phyloP scores from a whole-genome alignment of 2,113 vertebrate genomes.

The Brachypodius melanocephalos region DNA sequence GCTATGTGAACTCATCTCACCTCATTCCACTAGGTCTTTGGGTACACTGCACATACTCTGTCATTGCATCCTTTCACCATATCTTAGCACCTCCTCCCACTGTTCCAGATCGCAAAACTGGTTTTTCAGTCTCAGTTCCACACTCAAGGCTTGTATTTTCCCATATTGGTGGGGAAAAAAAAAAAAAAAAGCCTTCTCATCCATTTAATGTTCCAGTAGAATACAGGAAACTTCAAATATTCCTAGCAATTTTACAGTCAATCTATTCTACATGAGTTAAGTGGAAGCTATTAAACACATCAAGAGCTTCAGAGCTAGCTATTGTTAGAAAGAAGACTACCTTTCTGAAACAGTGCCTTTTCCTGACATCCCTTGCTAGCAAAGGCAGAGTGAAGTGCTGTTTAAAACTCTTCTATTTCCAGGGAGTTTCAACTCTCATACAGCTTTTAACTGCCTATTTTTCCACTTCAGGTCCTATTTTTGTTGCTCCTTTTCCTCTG shows the following conservation, averaged over 20 bases:
- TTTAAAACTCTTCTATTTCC: slow-evolving; percentile 32
- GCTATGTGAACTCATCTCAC: neutral
- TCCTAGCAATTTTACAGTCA: slow-evolving; percentile 19
- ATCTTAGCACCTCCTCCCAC: neutral
- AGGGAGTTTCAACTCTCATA: neutral
- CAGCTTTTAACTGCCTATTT: neutral
- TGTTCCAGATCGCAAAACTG: neutral
- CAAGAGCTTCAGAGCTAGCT: slow-evolving; percentile 22
- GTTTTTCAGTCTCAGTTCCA: neutral
- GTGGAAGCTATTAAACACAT: slow-evolving; percentile 46
- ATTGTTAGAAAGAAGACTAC: slow-evolving; percentile 25
- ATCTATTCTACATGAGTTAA: slow-evolving; percentile 21
- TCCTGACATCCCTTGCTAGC: slow-evolving; percentile 4
- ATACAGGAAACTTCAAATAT: neutral
- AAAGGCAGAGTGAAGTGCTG: slow-evolving; percentile 24
- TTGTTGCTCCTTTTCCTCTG: slow-evolving; percentile 1
- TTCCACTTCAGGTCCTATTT: neutral
- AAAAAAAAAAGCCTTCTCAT: neutral
- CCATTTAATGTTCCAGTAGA: neutral
- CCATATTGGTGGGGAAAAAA: neutral
- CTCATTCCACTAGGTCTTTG: neutral
- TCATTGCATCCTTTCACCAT: neutral
- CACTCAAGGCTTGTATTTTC: neutral
- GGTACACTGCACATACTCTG: neutral
- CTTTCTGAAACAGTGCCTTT: slow-evolving; percentile 34